Conservation (phyloP, 2,888 invertebrate species). For the Tribolium freemani region DNA sequence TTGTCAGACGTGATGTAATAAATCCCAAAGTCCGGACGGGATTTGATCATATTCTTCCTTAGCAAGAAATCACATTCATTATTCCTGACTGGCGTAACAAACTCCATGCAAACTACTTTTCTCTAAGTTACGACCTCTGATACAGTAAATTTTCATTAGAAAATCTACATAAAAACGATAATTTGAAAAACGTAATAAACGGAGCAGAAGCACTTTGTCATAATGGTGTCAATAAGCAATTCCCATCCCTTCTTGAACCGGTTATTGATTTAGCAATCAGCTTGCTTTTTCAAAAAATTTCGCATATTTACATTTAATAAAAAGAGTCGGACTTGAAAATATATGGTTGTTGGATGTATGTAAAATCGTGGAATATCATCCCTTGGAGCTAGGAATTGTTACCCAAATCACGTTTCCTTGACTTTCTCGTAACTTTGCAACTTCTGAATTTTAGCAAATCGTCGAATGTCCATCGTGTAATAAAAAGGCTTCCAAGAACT, state of each 20-base stretch:
- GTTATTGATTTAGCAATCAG: constrained; percentile 36
- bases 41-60: background rate
- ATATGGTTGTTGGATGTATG: background rate
- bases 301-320: background rate
- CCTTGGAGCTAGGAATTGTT: background rate
- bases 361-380: background rate
- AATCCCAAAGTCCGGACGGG: background rate
- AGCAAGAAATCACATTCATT: background rate
- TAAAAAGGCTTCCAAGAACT: background rate
- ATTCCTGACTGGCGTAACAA: background rate
- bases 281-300: background rate
- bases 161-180: no score
- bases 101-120: no score
- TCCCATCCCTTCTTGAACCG: background rate
- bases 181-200: background rate
- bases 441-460: background rate
- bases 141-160: background rate
- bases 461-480: background rate
- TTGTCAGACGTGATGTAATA: background rate
- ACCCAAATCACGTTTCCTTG: constrained; percentile 27
- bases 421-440: background rate
- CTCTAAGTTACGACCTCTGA: background rate
- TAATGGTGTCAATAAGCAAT: constrained; percentile 27
- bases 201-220: constrained; percentile 21
- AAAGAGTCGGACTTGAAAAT: background rate